Evolutionary conservation across 2,888 invertebrate genomes (phyloP).

Genomic region (Calliopum simillimum): DNA sequence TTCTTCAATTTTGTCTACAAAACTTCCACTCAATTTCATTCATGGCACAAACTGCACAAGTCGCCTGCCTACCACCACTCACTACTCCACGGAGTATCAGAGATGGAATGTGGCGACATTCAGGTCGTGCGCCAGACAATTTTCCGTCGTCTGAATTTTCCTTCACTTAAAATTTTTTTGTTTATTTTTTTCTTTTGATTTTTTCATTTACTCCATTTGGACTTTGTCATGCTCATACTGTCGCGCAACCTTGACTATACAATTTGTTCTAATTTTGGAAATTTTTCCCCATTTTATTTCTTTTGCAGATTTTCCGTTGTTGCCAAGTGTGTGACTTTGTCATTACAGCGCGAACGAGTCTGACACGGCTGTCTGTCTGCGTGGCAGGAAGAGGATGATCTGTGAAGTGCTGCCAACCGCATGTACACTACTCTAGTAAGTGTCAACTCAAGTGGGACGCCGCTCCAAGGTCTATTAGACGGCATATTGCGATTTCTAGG

Average conservation of each 20-base stretch:
- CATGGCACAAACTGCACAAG: too few relatives aligned
- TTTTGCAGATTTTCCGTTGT: slow-evolving; percentile 33
- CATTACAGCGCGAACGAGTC: background rate
- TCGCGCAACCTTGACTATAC: slow-evolving; percentile 23
- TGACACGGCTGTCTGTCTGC: slow-evolving; percentile 6
- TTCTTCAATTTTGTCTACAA: too few relatives aligned
- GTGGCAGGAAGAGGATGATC: slow-evolving; percentile 6
- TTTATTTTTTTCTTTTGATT: background rate
- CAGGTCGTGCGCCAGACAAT: background rate
- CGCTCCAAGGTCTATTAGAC: slow-evolving; percentile 14
- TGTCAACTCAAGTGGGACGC: slow-evolving; percentile 19
- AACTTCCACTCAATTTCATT: too few relatives aligned
- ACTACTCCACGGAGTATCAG: too few relatives aligned
- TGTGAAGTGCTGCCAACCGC: background rate
- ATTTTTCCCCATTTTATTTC: slow-evolving; percentile 16
- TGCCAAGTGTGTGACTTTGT: slow-evolving; percentile 13
- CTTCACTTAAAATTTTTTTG: background rate
- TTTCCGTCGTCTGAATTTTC: background rate
- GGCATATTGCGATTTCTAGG: background rate
- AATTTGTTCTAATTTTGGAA: slow-evolving; percentile 27
- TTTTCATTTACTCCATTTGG: background rate
- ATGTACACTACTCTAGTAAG: too few relatives aligned
- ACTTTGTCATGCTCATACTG: too few relatives aligned
- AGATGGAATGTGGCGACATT: too few relatives aligned
- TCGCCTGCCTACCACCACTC: too few relatives aligned